Evolutionary conservation across 2,888 invertebrate species (phyloP), one percentile per base, ranked within the genome.

Genomic region (Gonocerus acuteangulatus): DNA sequence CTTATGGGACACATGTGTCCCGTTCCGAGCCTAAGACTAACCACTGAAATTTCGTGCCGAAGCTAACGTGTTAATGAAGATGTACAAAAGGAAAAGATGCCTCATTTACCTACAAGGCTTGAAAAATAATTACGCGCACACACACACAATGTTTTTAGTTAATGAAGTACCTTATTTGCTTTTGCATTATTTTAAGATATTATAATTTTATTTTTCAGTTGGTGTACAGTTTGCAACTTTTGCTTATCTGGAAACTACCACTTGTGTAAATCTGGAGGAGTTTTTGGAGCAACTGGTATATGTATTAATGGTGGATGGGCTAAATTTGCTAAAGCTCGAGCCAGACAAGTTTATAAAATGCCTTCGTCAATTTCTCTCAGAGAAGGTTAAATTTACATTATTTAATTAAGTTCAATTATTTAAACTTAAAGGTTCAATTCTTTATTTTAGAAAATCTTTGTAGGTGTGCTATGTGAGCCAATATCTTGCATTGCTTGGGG

Each of bases 401-500:
- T n/a, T n/a, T n/a, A 11, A 36, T 36, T 36, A 11, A 36, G 36
- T 11, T 11, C 36, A 45, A n/a, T 1, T 22, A 32, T n/a, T 22
- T 2, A 39, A 11, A 11, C 11, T 36, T 13, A 13, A 11, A 36
- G 36, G 11, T 13, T 11, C 36, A 11, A 11, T 11, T 36, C 36
- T 36, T 36, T 36, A 36, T 13, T 11, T 11, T n/a, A n/a, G n/a
- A n/a, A n/a, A n/a, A 18, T 16, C 1, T 7, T 72, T 74, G 1
- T 74, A 80, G 86, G 80, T 49, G 85, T 79, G 13, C 74, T 87
- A 0, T 78, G 80, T 47, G 86, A 87, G 70, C 86, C 87, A 0
- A 75, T 85, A 49, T 85, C 86, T 0, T 87, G 86, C 68, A 75
- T 87, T 1, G 78, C 82, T 0, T 86, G 86, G 66, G 86, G 85